Evolutionary conservation across 2,797 vertebrate species (phyloP).

Genomic region (Carduelis carduelis): DNA sequence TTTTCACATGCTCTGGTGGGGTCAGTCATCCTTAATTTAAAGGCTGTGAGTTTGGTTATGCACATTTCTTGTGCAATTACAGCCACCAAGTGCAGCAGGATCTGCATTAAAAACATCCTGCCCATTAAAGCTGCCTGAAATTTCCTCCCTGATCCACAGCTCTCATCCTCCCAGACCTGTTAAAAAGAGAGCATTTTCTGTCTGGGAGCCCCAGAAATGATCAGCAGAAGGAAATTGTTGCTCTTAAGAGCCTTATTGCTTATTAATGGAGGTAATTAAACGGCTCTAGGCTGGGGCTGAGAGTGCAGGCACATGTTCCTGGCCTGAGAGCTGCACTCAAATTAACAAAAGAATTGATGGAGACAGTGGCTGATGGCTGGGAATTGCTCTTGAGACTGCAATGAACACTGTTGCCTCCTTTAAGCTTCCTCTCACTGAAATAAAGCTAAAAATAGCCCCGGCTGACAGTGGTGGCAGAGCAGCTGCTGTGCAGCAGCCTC

Average conservation of each 20-base stretch:
- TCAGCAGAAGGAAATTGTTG: not conserved
- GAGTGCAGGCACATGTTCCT: not conserved
- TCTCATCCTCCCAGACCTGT: not conserved
- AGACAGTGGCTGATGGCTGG: slow-evolving; percentile 13
- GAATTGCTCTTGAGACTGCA: not conserved
- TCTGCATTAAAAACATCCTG: not conserved
- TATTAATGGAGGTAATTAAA: slow-evolving; percentile 48
- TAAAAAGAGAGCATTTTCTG: not conserved
- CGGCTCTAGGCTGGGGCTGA: not conserved
- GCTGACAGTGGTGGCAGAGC: not conserved
- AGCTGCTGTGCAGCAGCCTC: not conserved
- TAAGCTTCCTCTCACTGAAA: not conserved
- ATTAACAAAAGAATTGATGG: slow-evolving; percentile 25
- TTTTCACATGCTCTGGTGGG: not conserved
- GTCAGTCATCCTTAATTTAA: not conserved
- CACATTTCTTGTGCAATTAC: not conserved
- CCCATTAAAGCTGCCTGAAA: not conserved
- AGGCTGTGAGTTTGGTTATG: not conserved
- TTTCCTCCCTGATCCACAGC: not conserved
- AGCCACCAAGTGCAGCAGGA: not conserved
- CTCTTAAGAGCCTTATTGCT: slow-evolving; percentile 24
- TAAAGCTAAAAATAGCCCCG: slow-evolving; percentile 6
- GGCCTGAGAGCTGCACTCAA: not conserved
- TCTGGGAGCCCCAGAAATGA: not conserved
- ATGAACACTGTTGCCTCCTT: not conserved